Evolutionary conservation across 2,888 invertebrate genomes (phyloP), one percentile per base, ranked within the genome.

Genomic region (Allolobophora icterica): DNA sequence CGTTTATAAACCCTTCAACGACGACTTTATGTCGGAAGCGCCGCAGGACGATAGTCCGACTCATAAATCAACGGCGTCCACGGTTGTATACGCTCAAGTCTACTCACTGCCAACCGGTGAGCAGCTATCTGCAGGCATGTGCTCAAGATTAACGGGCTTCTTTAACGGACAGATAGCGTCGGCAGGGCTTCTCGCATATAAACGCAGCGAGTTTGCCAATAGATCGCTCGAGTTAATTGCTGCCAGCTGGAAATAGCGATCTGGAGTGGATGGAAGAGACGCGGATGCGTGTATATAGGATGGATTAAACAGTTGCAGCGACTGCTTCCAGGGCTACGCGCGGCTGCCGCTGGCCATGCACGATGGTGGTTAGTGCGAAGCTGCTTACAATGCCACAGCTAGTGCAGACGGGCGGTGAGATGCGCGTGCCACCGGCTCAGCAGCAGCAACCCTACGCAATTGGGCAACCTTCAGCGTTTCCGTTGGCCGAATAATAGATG

Each of bases 101-200:
- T n/a, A 13, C 71, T 71, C n/a, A n/a, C 71, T 30, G 17, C n/a
- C 30, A n/a, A 30, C n/a, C 8, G 24, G n/a, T n/a, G 71, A 71
- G 71, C 19, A 71, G 71, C 71, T 71, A 71, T n/a, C 30, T n/a
- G 71, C 30, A n/a, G 71, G 71, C 71, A 52, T 52, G 52, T 71
- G 71, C n/a, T 71, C n/a, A 71, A 30, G 30, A n/a, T 71, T n/a
- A 71, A 71, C 71, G 71, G 71, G n/a, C 71, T 71, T 71, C 71
- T 71, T 52, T n/a, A 71, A 71, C 71, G 71, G 71, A 71, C 71
- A n/a, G 71, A 71, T 71, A 71, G 71, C 52, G 52, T 52, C 52
- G 24, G 52, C 71, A 71, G n/a, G 71, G 11, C 71, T 1, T 71
- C 71, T 30, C 71, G 71, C 71, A 71, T 71, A 71, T 71, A 71